Evolutionary conservation across 2,797 vertebrate species (phyloP), one percentile per base, ranked within the genome.

Genomic region (Gephyroberyx darwinii): DNA sequence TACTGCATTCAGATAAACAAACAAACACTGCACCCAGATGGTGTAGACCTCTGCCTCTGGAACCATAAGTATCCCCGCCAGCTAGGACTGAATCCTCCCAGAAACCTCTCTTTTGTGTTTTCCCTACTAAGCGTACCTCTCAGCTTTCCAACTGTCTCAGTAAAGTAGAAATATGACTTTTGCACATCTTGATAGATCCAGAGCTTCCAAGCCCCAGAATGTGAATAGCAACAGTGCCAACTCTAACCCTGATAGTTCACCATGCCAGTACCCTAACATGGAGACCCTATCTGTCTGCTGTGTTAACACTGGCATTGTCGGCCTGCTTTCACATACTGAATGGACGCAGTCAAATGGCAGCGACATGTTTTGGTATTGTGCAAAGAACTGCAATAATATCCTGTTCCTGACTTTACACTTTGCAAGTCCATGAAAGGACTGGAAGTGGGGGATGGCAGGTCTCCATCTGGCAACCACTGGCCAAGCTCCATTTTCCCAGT

Each of bases 321-420:
- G 76, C 69, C 78, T 72, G 81, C 84, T 87, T 86, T 89, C 85
- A 81, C 86, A 83, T 85, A 76, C 80, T 86, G 89, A 89, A 82
- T 90, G 82, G 88, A 82, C 43, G 78, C 89, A 88, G 82, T 89
- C 79, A 86, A 89, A 89, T 90, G 84, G 85, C 82, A 89, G 84
- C 81, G 85, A 84, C 89, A 81, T 89, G 89, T 91, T 92, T 91
- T 90, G 82, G 82, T 89, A 84, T 80, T 87, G 85, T 89, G 86
- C 86, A 78, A 80, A 90, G 88, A 88, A 85, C 90, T 90, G 85
- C 84, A 90, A 93, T 92, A 90, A 93, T 92, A 91, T 92, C 88
- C 89, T 89, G 87, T 91, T 91, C 87, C 91, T 91, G 86, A 86
- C 84, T 92, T 92, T 85, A 83, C 86, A 90, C 87, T 91, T 89